phyloP scores from a whole-genome alignment of 35 echinoderm and acorn worm genomes.

The Ophioderma brevispina region DNA sequence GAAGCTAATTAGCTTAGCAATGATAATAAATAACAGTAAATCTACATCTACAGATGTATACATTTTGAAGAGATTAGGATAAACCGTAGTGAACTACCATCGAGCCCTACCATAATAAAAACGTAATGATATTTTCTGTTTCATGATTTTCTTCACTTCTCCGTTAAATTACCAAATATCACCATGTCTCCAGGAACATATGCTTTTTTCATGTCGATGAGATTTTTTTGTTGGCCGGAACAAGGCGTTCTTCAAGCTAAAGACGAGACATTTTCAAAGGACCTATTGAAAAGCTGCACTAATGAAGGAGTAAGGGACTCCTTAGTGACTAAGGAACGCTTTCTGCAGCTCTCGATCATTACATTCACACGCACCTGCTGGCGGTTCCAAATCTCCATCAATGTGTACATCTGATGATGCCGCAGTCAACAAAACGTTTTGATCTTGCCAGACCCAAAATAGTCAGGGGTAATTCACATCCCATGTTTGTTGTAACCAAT shows the following conservation, averaged over 20 bases:
- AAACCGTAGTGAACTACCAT: too few species aligned
- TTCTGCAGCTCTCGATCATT: neutral
- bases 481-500: neutral
- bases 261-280: neutral
- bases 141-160: too few species aligned
- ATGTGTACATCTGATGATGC: neutral
- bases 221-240: constrained; percentile 32
- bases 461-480: neutral
- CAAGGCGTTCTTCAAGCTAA: constrained; percentile 21
- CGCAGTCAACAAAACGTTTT: neutral
- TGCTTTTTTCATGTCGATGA: neutral
- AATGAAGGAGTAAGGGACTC: neutral
- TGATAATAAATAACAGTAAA: too few species aligned
- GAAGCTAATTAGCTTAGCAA: too few species aligned
- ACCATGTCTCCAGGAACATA: constrained; percentile 19
- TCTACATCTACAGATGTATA: too few species aligned
- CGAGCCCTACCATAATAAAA: too few species aligned
- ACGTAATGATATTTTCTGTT: too few species aligned
- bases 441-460: neutral
- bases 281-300: neutral
- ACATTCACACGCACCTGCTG: neutral
- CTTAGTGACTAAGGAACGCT: neutral
- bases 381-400: neutral
- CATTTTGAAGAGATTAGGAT: too few species aligned
- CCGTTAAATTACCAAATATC: constrained; percentile 9